Evolutionary conservation across 2,113 vertebrate genomes (phyloP), one percentile per base, ranked within the genome.

Genomic region (Chelonoidis abingdonii): DNA sequence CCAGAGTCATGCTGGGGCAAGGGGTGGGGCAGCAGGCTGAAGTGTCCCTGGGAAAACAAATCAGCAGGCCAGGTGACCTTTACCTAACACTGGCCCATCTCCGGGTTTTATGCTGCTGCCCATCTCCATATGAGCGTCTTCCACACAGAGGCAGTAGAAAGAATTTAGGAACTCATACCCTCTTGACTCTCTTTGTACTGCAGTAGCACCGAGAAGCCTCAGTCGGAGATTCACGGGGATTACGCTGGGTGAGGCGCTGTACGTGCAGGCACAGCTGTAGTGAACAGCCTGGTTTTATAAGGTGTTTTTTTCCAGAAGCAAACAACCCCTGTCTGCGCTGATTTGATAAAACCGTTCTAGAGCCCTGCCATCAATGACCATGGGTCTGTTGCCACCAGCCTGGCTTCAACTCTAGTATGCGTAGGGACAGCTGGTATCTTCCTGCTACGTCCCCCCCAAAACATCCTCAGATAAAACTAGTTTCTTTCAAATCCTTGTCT

Each of bases 11-110:
- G 83, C 62, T 88, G 4, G 17, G 10, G 53, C 17, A 50, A 5
- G 1, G 27, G 44, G 8, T 41, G 86, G 75, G 59, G 41, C 4
- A 72, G 50, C 62, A 6, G 47, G 1, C 11, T 86, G 4, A 5
- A 27, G 7, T 1, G 0, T 22, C 4, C 49, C 24, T 25, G 80
- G 0, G 44, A 83, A 88, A 90, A 57, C 8, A 0, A 0, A 2
- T 2, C 27, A 0, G 0, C 12, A 1, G 41, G 76, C 41, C 80
- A 25, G 8, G 1, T 49, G 90, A 29, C 22, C 25, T 53, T 44
- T 87, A 2, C 17, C 90, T 27, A 47, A 5, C 35, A 81, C 89
- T 24, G 19, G 4, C 35, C 86, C 52, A 25, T 78, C 57, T 47
- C 8, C 31, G 57, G 7, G 16, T 53, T 92, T 81, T 57, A 24